Percentiles rank a stretch among this genome's conserved stretches.
Evolutionary conservation across 2,113 vertebrate genomes (phyloP).

Genomic region (Orthochromis malagaraziensis): DNA sequence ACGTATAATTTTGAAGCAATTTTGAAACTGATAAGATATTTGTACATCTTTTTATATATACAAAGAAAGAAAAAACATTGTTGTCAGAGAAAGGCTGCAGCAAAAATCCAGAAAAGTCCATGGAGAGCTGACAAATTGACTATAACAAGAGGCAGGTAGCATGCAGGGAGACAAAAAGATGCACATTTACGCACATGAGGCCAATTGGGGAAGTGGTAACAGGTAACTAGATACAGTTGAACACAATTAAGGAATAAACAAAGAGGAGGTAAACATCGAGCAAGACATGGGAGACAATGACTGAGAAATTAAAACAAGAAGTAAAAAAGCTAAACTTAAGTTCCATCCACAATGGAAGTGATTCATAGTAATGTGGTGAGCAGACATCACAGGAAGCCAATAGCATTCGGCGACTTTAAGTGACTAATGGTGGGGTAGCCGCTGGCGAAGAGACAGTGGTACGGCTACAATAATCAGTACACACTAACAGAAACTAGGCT

Average conservation of each 20-base stretch:
- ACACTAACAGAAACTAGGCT: background rate
- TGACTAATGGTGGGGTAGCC: background rate
- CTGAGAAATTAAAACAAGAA: background rate
- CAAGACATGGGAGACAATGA: background rate
- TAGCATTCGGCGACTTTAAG: background rate
- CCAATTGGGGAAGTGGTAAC: background rate
- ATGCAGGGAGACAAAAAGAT: background rate
- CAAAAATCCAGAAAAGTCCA: background rate
- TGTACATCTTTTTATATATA: background rate
- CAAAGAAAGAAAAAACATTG: background rate
- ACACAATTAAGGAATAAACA: background rate
- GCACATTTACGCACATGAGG: background rate
- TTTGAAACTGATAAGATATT: background rate
- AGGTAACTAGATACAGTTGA: background rate
- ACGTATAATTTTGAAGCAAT: background rate
- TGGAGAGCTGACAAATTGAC: background rate
- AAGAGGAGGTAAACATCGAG: background rate
- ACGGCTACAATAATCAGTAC: background rate
- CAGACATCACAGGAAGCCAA: background rate
- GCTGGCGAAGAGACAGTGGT: fast-evolving
- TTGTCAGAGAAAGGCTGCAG: background rate
- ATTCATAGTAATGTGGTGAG: background rate
- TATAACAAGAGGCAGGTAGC: background rate
- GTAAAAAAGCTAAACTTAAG: background rate
- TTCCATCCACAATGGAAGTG: background rate